Evolutionary conservation across 2,113 vertebrate species (phyloP).

Genomic region (Bubo scandiacus): DNA sequence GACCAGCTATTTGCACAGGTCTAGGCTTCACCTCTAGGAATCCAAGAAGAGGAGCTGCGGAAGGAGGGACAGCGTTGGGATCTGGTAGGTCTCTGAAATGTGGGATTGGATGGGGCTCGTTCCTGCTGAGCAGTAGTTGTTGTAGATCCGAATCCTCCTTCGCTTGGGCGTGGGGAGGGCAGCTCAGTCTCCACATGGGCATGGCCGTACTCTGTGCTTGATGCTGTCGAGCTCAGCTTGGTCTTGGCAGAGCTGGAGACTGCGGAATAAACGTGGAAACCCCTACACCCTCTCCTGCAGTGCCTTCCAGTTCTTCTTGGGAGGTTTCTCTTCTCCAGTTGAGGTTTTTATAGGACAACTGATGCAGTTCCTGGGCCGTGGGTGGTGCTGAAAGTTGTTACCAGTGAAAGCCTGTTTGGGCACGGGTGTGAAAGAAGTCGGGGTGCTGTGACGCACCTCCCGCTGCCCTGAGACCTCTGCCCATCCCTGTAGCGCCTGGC

Average conservation of each 20-base stretch:
- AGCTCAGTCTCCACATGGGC: neutral
- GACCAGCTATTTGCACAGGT: neutral
- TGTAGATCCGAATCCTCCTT: neutral
- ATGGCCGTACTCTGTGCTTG: fast-evolving
- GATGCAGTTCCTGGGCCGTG: neutral
- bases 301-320: neutral
- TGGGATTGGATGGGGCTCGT: neutral
- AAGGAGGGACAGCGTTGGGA: fast-evolving
- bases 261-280: neutral
- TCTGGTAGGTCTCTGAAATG: neutral
- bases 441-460: neutral
- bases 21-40: neutral
- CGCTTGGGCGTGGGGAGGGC: neutral
- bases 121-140: neutral
- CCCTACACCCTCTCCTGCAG: neutral
- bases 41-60: neutral
- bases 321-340: neutral
- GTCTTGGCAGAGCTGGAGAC: neutral
- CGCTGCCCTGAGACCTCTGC: neutral
- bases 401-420: neutral
- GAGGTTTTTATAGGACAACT: neutral
- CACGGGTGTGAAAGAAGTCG: fast-evolving
- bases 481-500: neutral
- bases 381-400: neutral
- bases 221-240: fast-evolving